A percentile compares a stretch with the other conserved stretches of the same genome.
phyloP scores from a whole-genome alignment of 2,113 vertebrate genomes.

The Limnothrissa miodon region DNA sequence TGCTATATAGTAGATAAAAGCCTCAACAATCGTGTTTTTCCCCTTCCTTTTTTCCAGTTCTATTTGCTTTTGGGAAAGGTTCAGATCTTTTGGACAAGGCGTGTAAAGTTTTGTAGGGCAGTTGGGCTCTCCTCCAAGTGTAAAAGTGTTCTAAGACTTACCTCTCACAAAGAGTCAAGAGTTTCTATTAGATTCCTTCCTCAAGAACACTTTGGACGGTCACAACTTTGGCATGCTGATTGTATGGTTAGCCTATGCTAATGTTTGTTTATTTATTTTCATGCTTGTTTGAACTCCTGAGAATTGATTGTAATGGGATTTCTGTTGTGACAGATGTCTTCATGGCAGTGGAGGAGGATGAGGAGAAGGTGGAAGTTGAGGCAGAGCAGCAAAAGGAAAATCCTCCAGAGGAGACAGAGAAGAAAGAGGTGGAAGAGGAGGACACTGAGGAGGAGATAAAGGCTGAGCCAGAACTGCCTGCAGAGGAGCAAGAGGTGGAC shows the following conservation, averaged over 20 bases:
- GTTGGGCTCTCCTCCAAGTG: not conserved
- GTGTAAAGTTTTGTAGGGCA: not conserved
- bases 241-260: not conserved
- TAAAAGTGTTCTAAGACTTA: not conserved
- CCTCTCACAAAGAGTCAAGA: not conserved
- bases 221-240: not conserved
- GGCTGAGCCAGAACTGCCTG: not conserved
- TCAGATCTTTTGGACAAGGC: constrained; percentile 7
- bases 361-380: constrained; percentile 21
- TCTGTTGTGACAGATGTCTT: constrained; percentile 39
- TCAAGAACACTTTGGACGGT: not conserved
- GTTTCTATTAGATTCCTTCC: not conserved
- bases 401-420: not conserved
- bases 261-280: not conserved
- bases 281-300: not conserved
- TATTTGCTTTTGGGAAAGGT: not conserved
- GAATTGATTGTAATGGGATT: not conserved
- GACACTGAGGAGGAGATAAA: constrained; percentile 23
- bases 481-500: constrained; percentile 29
- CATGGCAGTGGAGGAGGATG: constrained; percentile 33
- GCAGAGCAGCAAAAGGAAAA: constrained; percentile 3
- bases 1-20: not conserved
- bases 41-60: not conserved
- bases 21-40: not conserved
- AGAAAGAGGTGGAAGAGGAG: constrained; percentile 30